Evolutionary conservation across 2,797 vertebrate genomes (phyloP), one percentile per base, ranked within the genome.

Genomic region (Takifugu ocellatus): DNA sequence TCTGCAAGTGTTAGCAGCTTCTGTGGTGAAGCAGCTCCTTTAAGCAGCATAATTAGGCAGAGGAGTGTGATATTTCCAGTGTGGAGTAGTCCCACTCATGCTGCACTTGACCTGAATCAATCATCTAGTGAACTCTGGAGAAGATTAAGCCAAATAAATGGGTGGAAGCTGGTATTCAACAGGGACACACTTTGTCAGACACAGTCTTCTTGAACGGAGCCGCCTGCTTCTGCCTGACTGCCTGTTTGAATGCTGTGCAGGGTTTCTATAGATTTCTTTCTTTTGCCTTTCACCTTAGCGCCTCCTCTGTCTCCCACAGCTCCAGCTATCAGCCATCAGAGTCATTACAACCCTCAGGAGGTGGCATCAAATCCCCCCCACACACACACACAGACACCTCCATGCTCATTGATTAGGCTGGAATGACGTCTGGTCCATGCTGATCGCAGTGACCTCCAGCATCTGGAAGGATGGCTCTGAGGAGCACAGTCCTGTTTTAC

Each of bases 391-490:
- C 61, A 54, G 17, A 6, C 51, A 56, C 57, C 53, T 51, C 71
- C 58, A 75, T 39, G 36, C 65, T 58, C 63, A 88, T 83, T 61
- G 83, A 87, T 87, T 69, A 66, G 52, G 9, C 52, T 26, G 52
- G 51, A 70, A 67, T 59, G 68, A 75, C 79, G 54, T 74, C 57
- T 78, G 79, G 84, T 83, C 80, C 77, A 79, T 75, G 76, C 63
- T 75, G 77, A 82, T 85, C 74, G 62, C 71, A 64, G 71, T 63
- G 61, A 65, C 71, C 61, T 56, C 70, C 51, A 6, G 55, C 24
- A 11, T 67, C 70, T 72, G 69, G 58, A 68, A 59, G 50, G 49
- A 53, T 54, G 69, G 60, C 57, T 72, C 47, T 25, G 49, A 68
- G 57, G 57, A 72, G 14, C 64, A 48, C 51, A 2, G 33, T 53